Evolutionary conservation across 2,888 invertebrate species (phyloP).

Genomic region (Heteropelma amictum): DNA sequence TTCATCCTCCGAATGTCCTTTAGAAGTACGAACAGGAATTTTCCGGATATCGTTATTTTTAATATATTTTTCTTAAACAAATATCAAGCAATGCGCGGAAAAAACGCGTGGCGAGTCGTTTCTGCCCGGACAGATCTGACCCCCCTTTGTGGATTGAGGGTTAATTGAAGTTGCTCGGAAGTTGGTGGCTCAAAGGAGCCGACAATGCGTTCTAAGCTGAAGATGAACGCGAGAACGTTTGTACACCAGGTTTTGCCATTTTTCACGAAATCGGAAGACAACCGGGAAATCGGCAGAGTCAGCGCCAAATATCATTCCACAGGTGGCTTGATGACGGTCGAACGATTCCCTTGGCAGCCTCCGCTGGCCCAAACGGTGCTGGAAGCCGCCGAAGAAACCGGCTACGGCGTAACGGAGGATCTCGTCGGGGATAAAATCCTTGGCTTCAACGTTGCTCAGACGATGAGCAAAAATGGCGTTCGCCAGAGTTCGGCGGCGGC

Average conservation of each 20-base stretch:
- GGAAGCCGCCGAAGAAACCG: constrained; percentile 81
- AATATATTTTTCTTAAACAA: too few species aligned
- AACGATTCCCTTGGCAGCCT: constrained; percentile 83
- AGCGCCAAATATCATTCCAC: constrained; percentile 81
- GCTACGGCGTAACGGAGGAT: constrained; percentile 82
- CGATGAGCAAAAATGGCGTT: constrained; percentile 82
- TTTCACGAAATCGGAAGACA: constrained; percentile 84
- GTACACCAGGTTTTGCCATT: constrained; percentile 82
- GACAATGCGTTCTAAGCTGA: too few species aligned
- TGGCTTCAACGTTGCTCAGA: constrained; percentile 84
- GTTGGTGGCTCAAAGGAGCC: too few species aligned
- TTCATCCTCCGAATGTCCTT: too few species aligned
- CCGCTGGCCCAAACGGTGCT: constrained; percentile 81
- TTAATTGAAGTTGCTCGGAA: too few species aligned
- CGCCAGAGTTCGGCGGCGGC: constrained; percentile 82
- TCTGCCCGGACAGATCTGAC: too few species aligned
- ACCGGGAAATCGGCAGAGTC: constrained; percentile 82
- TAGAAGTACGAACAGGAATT: too few species aligned
- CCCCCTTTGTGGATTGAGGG: too few species aligned
- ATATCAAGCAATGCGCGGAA: too few species aligned
- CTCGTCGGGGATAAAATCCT: constrained; percentile 82
- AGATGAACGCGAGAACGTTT: too few species aligned
- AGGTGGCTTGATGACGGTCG: constrained; percentile 82
- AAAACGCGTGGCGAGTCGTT: too few species aligned
- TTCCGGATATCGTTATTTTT: too few species aligned